Conservation (phyloP, 2,888 invertebrate species). For the Pelosia muscerda region DNA sequence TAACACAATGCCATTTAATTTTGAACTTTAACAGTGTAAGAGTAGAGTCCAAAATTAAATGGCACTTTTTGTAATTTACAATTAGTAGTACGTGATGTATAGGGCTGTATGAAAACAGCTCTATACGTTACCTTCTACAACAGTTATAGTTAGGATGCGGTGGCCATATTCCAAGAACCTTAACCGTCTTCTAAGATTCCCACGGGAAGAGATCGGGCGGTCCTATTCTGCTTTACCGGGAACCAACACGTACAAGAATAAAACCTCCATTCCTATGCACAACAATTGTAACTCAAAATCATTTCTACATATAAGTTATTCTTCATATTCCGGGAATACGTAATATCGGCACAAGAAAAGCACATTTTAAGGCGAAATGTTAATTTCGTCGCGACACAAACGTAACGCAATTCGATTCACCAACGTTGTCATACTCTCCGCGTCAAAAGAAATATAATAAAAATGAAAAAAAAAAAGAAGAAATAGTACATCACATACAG, state of each 20-base stretch:
- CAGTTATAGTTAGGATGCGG: too few relatives aligned
- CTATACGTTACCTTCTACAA: too few relatives aligned
- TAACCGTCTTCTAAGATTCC: too few relatives aligned
- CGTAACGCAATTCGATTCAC: slow-evolving; percentile 51
- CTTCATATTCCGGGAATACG: slow-evolving; percentile 35
- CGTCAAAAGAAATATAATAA: slow-evolving; percentile 71
- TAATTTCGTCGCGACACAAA: slow-evolving; percentile 45
- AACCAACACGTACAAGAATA: not conserved
- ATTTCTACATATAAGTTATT: slow-evolving; percentile 34
- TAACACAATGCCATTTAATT: too few relatives aligned
- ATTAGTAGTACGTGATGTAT: too few relatives aligned
- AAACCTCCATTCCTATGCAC: slow-evolving; percentile 9
- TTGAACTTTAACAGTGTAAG: too few relatives aligned
- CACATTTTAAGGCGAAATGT: slow-evolving; percentile 50
- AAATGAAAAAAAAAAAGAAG: slow-evolving; percentile 65
- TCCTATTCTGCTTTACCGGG: too few relatives aligned
- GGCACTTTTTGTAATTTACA: too few relatives aligned
- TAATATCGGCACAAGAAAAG: slow-evolving; percentile 25
- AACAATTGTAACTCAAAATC: slow-evolving; percentile 36
- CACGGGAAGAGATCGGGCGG: too few relatives aligned
- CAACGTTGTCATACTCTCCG: slow-evolving; percentile 51
- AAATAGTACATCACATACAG: slow-evolving; percentile 74
- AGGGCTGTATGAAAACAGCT: too few relatives aligned
- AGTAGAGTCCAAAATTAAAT: too few relatives aligned
- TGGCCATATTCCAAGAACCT: too few relatives aligned